Conservation (phyloP, 2,888 invertebrate species). For the Azorinus chamasolen region DNA sequence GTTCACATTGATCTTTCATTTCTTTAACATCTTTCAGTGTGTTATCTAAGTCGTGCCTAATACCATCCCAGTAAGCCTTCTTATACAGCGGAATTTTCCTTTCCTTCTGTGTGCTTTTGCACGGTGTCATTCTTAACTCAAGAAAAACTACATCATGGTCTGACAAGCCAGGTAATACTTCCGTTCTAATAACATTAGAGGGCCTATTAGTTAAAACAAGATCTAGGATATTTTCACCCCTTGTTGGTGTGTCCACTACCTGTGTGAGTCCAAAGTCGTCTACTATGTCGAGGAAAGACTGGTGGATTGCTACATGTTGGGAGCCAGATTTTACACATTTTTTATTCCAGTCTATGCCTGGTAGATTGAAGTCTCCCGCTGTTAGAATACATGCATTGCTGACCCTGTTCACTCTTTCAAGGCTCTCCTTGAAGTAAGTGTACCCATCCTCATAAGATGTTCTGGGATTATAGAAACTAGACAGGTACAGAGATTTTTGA, state of each 20-base stretch:
- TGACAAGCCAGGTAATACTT: slow-evolving; percentile 40
- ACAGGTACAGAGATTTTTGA: too few species aligned
- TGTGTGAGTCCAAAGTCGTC: slow-evolving; percentile 33
- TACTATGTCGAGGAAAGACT: slow-evolving; percentile 18
- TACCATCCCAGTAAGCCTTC: slow-evolving; percentile 34
- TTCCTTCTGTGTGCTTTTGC: slow-evolving; percentile 4
- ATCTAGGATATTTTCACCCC: slow-evolving; percentile 27
- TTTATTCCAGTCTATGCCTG: slow-evolving; percentile 17
- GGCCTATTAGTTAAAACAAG: slow-evolving; percentile 34
- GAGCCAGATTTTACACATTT: slow-evolving; percentile 11
- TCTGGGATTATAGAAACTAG: too few species aligned
- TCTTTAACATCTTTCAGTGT: neutral
- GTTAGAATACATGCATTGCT: slow-evolving; percentile 8
- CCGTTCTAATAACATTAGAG: neutral
- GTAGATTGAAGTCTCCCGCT: slow-evolving; percentile 36
- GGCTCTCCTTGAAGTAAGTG: neutral
- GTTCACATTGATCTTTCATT: neutral
- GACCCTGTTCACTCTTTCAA: neutral
- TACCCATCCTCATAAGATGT: neutral
- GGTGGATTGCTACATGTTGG: slow-evolving; percentile 19
- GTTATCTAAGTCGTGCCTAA: neutral
- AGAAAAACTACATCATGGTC: slow-evolving; percentile 41
- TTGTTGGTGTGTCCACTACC: slow-evolving; percentile 17
- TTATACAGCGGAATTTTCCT: slow-evolving; percentile 33
- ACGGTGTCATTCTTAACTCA: slow-evolving; percentile 15